A percentile compares a stretch with the other conserved stretches of the same genome.
These are phyloP conservation scores for Penelope pileata DNA, from an alignment of 2,113 vertebrate species.

Conservation along the genomic window DNA sequence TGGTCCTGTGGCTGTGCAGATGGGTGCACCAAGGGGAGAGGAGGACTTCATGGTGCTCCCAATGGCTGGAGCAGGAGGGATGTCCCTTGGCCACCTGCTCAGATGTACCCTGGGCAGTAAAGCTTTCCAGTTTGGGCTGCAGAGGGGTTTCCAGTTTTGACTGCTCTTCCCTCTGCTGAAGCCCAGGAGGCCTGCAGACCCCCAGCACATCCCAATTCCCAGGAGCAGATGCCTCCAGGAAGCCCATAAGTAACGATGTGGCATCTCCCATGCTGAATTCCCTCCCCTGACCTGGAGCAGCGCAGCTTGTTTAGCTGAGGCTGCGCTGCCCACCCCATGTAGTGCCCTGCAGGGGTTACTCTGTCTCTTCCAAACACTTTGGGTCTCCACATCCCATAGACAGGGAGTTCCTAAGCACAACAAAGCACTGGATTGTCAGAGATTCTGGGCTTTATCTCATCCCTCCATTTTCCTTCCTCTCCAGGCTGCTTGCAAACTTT, in stretches of 20 bases:
- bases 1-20: rapidly evolving
- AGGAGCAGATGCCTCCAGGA: not conserved
- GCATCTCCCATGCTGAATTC: not conserved
- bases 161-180: not conserved
- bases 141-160: not conserved
- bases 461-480: not conserved
- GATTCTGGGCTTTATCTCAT: not conserved
- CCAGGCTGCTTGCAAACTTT: not conserved
- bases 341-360: not conserved
- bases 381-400: not conserved
- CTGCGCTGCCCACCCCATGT: not conserved
- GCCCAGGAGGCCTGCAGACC: not conserved
- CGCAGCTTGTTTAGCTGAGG: not conserved
- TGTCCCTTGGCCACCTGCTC: not conserved
- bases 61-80: not conserved
- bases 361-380: not conserved
- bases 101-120: not conserved
- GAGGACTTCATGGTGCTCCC: not conserved
- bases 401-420: not conserved
- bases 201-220: not conserved
- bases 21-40: not conserved
- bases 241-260: not conserved
- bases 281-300: not conserved
- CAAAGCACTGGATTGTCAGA: not conserved
- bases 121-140: not conserved